Evolutionary conservation across 1,140 invertebrate genomes (phyloP).

Genomic region (Dendrolimus punctatus): DNA sequence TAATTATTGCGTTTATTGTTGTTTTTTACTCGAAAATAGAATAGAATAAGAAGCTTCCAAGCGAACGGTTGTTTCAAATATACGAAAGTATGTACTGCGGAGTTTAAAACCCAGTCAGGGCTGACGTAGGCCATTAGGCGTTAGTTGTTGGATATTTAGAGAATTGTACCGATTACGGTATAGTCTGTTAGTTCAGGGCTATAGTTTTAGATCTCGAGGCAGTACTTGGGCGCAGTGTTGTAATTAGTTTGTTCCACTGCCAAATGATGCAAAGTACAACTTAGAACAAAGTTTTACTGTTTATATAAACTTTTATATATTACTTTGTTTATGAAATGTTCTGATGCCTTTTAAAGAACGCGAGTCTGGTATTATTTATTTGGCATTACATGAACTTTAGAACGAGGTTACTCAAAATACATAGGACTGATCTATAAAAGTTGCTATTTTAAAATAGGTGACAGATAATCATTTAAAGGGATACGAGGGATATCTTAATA

Average conservation of each 20-base stretch:
- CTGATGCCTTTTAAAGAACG: conserved; percentile 6
- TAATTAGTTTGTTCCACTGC: conserved; percentile 45
- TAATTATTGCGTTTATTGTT: conserved; percentile 25
- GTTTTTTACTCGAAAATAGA: conserved; percentile 35
- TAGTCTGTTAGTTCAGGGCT: background rate
- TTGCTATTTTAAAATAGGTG: no score
- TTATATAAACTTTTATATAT: conserved; percentile 17
- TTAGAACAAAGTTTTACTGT: conserved; percentile 31
- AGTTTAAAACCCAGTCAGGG: no score
- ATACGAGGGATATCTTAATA: no score
- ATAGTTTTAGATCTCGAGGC: conserved; percentile 1
- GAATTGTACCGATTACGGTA: conserved; percentile 17
- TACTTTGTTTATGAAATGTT: conserved; percentile 14
- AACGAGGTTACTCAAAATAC: no score
- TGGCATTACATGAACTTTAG: no score
- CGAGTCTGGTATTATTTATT: no score
- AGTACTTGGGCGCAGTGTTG: conserved; percentile 21
- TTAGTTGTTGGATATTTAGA: conserved; percentile 18
- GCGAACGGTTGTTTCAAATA: no score
- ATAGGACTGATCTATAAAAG: no score
- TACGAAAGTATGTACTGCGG: no score
- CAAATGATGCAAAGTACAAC: conserved; percentile 56
- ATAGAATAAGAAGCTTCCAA: background rate
- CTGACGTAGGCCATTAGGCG: background rate
- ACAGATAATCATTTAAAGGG: no score